Evolutionary conservation across 2,113 vertebrate genomes (phyloP), one percentile per base, ranked within the genome.

Genomic region (Oophaga pumilio): DNA sequence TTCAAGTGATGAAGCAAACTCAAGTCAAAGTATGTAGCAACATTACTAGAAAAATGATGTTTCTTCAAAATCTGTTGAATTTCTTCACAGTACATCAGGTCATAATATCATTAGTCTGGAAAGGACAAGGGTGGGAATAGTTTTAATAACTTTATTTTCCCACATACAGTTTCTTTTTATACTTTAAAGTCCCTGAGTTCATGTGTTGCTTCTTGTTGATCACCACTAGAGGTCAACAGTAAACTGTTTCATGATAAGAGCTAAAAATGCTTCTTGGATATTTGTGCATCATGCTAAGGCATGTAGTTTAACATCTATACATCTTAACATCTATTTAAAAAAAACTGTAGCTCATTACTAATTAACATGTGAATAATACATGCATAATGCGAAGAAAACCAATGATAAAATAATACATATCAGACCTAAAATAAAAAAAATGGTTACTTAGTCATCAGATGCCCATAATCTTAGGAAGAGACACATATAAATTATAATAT

Each of bases 221-320:
- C 6, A 52, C 60, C 80, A 82, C 80, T 82, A 82, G 80, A 82
- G 60, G 80, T 60, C 43, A 33, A 66, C 62, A 68, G 15, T 62
- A 68, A 50, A 82, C 80, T 62, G 15, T 18, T 52, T 50, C 5
- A 49, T 68, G 60, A 56, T 12, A n/a, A 82, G 8, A 26, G 52
- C 26, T 57, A 3, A 20, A 22, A 60, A 79, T 60, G 24, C 22
- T 80, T 9, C n/a, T 24, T 79, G 15, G 2, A 9, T 15, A 13
- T 10, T 56, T 59, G 52, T 50, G 9, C 12, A 20, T 74, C 69
- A 43, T 15, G 1, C 68, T 15, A 69, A 73, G 69, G 28, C 7
- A 4, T 6, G 8, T 17, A 33, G 28, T 13, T 33, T 28, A 33
- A 69, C 18, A 43, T 49, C 43, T 49, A 43, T 74, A 50, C 50